phyloP scores from a whole-genome alignment of 2,888 invertebrate species.

The Cloeon dipterum region DNA sequence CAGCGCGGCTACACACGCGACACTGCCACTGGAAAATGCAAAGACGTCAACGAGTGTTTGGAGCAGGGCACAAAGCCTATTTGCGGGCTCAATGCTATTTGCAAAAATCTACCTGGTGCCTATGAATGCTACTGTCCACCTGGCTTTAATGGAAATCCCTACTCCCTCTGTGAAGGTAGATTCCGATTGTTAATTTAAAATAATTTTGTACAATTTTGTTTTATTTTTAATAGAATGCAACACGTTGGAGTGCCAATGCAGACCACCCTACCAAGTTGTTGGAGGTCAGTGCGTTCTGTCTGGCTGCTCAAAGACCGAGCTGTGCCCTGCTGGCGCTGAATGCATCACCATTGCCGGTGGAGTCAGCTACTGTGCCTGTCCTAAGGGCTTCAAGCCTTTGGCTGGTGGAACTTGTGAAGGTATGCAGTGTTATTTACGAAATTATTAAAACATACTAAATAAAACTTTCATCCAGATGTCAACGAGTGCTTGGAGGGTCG shows the following conservation, averaged over 20 bases:
- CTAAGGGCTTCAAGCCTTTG: slow-evolving; percentile 57
- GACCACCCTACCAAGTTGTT: slow-evolving; percentile 64
- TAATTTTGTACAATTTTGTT: not conserved
- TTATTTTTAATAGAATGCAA: slow-evolving; percentile 34
- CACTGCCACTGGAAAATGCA: slow-evolving; percentile 39
- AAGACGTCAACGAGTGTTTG: slow-evolving; percentile 69
- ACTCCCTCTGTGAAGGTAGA: slow-evolving; percentile 50
- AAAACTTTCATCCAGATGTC: slow-evolving; percentile 31
- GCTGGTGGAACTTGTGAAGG: slow-evolving; percentile 55
- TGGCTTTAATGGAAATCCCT: slow-evolving; percentile 78
- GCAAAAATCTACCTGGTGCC: slow-evolving; percentile 79
- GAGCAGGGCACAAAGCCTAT: slow-evolving; percentile 49
- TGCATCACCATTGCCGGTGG: slow-evolving; percentile 76
- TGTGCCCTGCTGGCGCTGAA: slow-evolving; percentile 68
- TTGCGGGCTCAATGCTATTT: slow-evolving; percentile 73
- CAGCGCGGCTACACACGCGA: slow-evolving; percentile 68
- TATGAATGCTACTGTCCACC: slow-evolving; percentile 80
- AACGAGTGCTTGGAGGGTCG: slow-evolving; percentile 60
- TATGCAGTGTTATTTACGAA: slow-evolving; percentile 9
- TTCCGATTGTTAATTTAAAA: not conserved
- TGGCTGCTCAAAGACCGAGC: slow-evolving; percentile 56
- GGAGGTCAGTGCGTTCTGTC: slow-evolving; percentile 66
- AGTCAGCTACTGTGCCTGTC: slow-evolving; percentile 83
- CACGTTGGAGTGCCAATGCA: slow-evolving; percentile 64
- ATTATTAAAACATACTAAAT: not conserved